phyloP scores from a whole-genome alignment of 1,140 invertebrate genomes.

The Drosophila subpulchrella region DNA sequence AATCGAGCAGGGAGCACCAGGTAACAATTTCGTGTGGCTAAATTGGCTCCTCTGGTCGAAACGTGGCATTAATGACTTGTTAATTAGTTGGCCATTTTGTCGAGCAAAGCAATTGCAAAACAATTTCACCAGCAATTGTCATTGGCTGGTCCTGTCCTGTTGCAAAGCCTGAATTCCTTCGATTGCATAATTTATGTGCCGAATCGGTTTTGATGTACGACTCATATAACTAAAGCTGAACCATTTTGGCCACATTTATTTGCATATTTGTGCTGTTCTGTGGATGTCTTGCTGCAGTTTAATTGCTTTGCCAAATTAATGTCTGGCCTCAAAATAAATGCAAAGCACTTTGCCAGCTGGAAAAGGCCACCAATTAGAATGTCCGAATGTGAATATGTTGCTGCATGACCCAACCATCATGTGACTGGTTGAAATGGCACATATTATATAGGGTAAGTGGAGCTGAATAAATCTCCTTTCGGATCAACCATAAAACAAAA shows the following conservation, averaged over 20 bases:
- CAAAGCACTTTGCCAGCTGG: constrained; percentile 23
- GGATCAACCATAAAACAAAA: constrained; percentile 59
- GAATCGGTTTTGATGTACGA: constrained; percentile 15
- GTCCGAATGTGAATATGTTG: constrained; percentile 6
- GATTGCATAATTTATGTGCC: constrained; percentile 42
- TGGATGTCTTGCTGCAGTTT: constrained; percentile 33
- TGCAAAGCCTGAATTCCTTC: constrained; percentile 18
- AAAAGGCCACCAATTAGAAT: constrained; percentile 57
- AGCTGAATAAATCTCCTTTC: constrained; percentile 42
- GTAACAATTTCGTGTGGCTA: constrained; percentile 27
- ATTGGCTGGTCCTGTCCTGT: constrained; percentile 1
- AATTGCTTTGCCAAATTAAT: constrained; percentile 70
- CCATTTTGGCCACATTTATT: constrained; percentile 42
- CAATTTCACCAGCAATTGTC: constrained; percentile 43
- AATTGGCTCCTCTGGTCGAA: constrained; percentile 22
- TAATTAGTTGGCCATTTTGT: constrained; percentile 60
- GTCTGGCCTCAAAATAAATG: constrained; percentile 47
- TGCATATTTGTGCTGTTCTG: constrained; percentile 42
- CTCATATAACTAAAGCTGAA: not conserved
- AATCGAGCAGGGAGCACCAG: not conserved
- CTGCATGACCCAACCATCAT: not conserved
- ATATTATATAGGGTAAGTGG: not conserved
- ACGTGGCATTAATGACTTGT: constrained; percentile 43
- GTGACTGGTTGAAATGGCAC: constrained; percentile 18
- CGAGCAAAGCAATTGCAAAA: constrained; percentile 50